Base-by-base conservation (phyloP, 2,797 vertebrate species). In the Poeciliopsis turneri region DNA sequence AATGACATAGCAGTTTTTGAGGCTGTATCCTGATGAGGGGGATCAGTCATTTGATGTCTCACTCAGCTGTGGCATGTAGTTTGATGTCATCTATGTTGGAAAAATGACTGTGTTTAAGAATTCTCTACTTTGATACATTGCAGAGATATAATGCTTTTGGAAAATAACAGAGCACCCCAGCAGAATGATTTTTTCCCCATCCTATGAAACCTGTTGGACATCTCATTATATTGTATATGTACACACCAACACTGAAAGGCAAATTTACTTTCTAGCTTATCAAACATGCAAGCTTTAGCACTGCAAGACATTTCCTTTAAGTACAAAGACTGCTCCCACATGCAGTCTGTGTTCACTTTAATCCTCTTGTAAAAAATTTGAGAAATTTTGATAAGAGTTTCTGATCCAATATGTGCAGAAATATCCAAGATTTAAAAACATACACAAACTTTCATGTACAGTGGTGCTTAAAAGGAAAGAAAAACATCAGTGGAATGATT, bases 41-140 rank as follows among this genome's bases (percentile, higher is more conserved):
- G 8, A 66, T 66, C 61, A 66, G 61, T 66, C 61, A 66, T 20
- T 20, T 66, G 61, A 66, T 66, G 61, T 66, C 15, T 66, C 33
- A 36, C 33, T 66, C 61, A 39, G 61, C 18, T 39, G 33, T 68
- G 64, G 36, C 64, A 68, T 68, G 18, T 36, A 68, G 64, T 68
- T 68, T 68, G 64, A 68, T 68, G 64, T 41, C 64, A 68, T 41
- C 33, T 4, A 5, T 5, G 64, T 68, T 23, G 20, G 16, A 68
- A 41, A 41, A 36, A 39, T 41, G 20, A 66, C 36, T 66, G 64
- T 2, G 64, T 0, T 1, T 23, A 41, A 23, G 64, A 68, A 68
- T 41, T 20, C 18, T 39, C 36, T 23, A 25, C 64, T 68, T 39
- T 68, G 18, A 39, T 68, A 68, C 18, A 41, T 36, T 36, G 20